Conservation (phyloP, 2,113 vertebrate species). For the Neoarius graeffei region DNA sequence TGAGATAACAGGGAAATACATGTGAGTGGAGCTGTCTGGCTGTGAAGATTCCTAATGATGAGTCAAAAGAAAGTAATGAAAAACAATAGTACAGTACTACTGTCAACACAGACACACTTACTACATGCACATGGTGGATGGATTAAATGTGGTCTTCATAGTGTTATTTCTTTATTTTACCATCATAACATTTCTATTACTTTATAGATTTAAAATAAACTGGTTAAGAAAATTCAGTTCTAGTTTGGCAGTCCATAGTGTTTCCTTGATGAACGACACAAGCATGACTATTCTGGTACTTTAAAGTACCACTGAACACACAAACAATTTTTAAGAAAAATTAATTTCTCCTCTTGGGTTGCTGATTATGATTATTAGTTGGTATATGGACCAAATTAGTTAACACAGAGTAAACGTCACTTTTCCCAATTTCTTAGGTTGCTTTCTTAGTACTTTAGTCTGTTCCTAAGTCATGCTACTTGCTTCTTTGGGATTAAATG, state of each 20-base stretch:
- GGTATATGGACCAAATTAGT: background rate
- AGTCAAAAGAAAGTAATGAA: slow-evolving; percentile 37
- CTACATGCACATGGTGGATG: background rate
- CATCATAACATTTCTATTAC: background rate
- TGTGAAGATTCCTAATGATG: slow-evolving; percentile 50
- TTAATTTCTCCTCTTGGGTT: background rate
- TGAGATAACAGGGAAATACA: slow-evolving; percentile 62
- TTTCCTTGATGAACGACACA: background rate
- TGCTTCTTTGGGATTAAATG: background rate
- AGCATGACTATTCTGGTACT: background rate
- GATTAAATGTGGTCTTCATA: background rate
- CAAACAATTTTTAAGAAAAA: background rate
- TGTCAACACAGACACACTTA: slow-evolving; percentile 25
- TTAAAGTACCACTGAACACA: background rate
- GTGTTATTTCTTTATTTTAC: background rate
- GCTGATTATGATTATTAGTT: background rate
- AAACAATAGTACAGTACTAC: slow-evolving; percentile 31
- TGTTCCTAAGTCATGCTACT: background rate
- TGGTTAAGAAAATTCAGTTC: background rate
- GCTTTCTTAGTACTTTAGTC: background rate
- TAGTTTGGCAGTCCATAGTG: background rate
- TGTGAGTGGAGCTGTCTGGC: slow-evolving; percentile 29
- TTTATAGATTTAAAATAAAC: background rate
- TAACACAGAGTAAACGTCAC: background rate
- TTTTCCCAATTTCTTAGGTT: too few relatives aligned